Evolutionary conservation across 1,140 invertebrate species (phyloP).

Genomic region (Mizuhopecten yessoensis): DNA sequence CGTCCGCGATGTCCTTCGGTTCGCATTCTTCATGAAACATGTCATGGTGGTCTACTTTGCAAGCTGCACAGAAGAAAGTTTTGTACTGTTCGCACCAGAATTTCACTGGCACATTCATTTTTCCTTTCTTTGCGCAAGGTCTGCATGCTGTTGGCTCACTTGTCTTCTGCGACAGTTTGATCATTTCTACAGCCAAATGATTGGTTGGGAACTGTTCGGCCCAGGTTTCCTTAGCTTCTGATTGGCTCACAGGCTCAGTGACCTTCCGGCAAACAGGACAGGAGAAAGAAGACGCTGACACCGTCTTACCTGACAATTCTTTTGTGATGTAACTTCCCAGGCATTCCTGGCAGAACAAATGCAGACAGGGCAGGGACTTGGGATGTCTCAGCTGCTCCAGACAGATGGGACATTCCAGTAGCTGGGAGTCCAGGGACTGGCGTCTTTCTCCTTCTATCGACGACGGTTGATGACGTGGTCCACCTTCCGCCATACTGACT

Average conservation of each 20-base stretch:
- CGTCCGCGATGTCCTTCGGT: background rate
- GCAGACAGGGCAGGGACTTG: slow-evolving; percentile 54
- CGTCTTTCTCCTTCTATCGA: too few species aligned
- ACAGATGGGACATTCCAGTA: slow-evolving; percentile 55
- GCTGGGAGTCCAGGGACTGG: background rate
- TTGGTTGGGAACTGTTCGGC: slow-evolving; percentile 42
- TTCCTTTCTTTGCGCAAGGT: background rate
- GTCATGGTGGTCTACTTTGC: background rate
- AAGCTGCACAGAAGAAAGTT: background rate
- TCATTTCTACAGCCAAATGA: background rate
- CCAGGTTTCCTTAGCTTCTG: slow-evolving; percentile 42
- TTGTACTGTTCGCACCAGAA: background rate
- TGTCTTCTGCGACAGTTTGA: background rate
- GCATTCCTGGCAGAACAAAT: slow-evolving; percentile 59
- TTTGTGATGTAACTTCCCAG: slow-evolving; percentile 48
- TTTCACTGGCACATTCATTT: background rate
- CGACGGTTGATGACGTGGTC: too few species aligned
- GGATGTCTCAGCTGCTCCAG: slow-evolving; percentile 52
- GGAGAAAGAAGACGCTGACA: background rate
- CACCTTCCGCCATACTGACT: too few species aligned
- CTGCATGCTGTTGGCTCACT: background rate
- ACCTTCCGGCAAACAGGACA: slow-evolving; percentile 54
- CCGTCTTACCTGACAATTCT: background rate
- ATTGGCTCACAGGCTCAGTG: slow-evolving; percentile 45
- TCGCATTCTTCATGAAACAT: background rate